Base-by-base conservation (phyloP, 2,888 invertebrate genomes). In the Yponomeuta malinellus region DNA sequence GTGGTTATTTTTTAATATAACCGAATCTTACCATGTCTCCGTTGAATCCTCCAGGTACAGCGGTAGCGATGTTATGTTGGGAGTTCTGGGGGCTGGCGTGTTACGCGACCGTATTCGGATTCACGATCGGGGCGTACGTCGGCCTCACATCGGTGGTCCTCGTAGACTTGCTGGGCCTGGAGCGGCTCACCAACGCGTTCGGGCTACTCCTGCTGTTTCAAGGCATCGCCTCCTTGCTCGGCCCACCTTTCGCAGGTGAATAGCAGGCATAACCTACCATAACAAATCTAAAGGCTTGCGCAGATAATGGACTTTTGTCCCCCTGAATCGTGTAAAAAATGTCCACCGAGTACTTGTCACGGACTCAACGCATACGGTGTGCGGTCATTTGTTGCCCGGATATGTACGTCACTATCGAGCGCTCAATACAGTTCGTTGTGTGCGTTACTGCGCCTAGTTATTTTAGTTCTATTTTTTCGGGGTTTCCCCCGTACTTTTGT, bases 81-180 rank as follows among this genome's bases (percentile, higher is more conserved):
- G 94, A 94, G 77, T 97, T 96, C 85, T 88, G 93, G 79, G 93
- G 95, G 10, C 93, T 98, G 78, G 94, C 95, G 31, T 78, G 96
- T 71, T 99, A 97, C 86, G 95, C 96, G 37, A 93, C 94, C 59
- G 93, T 95, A 10, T 98, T 96, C 83, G 98, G 98, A 71, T 96
- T 97, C 80, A 96, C 97, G 29, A 97, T 97, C 79, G 98, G 98
- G 75, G 98, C 98, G 72, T 99, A 98, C 85, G 98, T 98, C 69
- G 98, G 98, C n/a, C 93, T 99, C 70, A 98, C 98, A 3, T 98
- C 98, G 33, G 98, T 98, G 71, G 97, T 98, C 75, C 93, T 98
- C 72, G 98, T 98, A 43, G 98, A 99, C 87, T 93, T 99, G 65
- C 92, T 99, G 71, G 98, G 98, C n/a, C 90, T 98, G 75, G 98